Conservation (phyloP, 2,888 invertebrate species). For the Drosophila limbata region DNA sequence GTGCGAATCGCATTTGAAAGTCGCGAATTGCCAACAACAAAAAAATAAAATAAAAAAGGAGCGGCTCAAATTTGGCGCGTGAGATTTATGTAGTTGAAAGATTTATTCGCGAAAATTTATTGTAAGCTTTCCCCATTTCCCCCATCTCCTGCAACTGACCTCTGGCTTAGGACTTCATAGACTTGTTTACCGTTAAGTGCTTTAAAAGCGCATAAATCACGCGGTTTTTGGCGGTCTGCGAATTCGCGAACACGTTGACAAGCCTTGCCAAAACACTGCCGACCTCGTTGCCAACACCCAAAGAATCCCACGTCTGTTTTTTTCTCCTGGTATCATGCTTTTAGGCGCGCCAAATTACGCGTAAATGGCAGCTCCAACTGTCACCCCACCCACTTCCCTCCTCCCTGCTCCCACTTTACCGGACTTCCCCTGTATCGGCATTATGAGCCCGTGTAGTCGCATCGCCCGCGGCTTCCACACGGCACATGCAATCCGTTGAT, state of each 20-base stretch:
- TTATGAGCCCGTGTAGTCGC: conserved; percentile 24
- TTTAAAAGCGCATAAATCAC: conserved; percentile 83
- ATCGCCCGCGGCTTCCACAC: conserved; percentile 53
- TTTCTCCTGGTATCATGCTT: conserved; percentile 43
- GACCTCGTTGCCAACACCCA: background rate
- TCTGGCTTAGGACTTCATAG: conserved; percentile 71
- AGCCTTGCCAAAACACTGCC: conserved; percentile 58
- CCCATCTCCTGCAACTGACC: conserved; percentile 35
- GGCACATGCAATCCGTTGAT: conserved; percentile 63
- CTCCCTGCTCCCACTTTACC: background rate
- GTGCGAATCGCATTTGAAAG: conserved; percentile 63
- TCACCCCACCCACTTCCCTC: conserved; percentile 10
- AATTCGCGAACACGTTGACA: conserved; percentile 69
- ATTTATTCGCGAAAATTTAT: conserved; percentile 81
- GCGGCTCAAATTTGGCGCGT: conserved; percentile 74
- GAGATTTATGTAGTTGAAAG: conserved; percentile 84
- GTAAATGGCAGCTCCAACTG: conserved; percentile 75
- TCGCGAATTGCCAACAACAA: conserved; percentile 7
- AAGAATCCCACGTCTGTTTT: conserved; percentile 17
- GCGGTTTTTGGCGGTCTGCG: conserved; percentile 62
- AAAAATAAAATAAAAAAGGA: conserved; percentile 32
- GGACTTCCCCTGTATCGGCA: conserved; percentile 7
- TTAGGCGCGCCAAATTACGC: conserved; percentile 81
- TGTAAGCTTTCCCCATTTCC: conserved; percentile 49
- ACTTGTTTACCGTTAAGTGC: conserved; percentile 80